These are phyloP conservation scores for Agonopterix heracliana DNA, from an alignment of 2,888 invertebrate genomes.

Conservation along the genomic window DNA sequence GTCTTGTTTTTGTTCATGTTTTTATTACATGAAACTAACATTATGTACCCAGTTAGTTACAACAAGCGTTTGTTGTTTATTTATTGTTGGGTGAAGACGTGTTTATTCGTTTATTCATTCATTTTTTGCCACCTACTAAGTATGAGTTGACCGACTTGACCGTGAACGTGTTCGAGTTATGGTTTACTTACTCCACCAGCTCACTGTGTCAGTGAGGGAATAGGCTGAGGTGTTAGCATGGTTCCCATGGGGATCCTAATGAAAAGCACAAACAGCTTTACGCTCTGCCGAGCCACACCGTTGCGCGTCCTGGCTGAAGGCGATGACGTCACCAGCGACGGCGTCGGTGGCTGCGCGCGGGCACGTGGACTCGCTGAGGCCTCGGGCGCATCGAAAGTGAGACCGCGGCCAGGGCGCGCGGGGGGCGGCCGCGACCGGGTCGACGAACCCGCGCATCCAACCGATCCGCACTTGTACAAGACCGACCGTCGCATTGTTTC, in stretches of 20 bases:
- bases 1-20: too few species aligned
- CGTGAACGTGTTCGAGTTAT: neutral
- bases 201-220: conserved; percentile 34
- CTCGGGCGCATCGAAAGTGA: conserved; percentile 71
- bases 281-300: conserved; percentile 46
- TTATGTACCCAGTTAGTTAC: too few species aligned
- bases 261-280: conserved; percentile 53
- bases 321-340: conserved; percentile 59
- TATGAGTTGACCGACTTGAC: too few species aligned
- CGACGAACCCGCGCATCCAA: conserved; percentile 59
- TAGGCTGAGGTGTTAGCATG: conserved; percentile 32
- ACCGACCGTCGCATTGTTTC: conserved; percentile 64
- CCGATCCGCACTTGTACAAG: conserved; percentile 69
- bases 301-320: conserved; percentile 42
- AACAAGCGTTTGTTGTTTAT: too few species aligned
- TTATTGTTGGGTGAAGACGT: too few species aligned
- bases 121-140: too few species aligned
- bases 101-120: too few species aligned
- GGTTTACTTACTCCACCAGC: neutral
- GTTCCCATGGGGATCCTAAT: conserved; percentile 60
- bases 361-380: conserved; percentile 63
- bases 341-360: conserved; percentile 50
- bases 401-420: conserved; percentile 43
- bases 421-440: conserved; percentile 36
- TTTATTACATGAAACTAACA: too few species aligned